phyloP scores from a whole-genome alignment of 2,888 invertebrate species.

The Pterobdella sp. region DNA sequence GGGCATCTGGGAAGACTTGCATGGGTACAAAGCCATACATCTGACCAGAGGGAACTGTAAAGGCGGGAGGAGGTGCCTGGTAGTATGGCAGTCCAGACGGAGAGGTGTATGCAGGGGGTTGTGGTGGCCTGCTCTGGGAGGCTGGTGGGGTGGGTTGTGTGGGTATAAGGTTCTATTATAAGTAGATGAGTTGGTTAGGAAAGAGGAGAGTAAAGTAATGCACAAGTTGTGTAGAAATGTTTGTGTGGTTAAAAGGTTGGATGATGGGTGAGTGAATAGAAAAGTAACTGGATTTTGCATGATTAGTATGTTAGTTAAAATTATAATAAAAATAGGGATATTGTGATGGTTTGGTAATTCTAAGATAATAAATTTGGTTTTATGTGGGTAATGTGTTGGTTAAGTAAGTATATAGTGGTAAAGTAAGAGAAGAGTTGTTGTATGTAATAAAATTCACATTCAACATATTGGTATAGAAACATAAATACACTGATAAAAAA shows the following conservation, averaged over 20 bases:
- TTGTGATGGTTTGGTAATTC: not conserved
- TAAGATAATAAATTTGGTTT: not conserved
- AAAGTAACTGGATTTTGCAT: too few species aligned
- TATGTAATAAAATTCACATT: too few species aligned
- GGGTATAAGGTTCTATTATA: not conserved
- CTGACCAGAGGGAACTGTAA: slow-evolving; percentile 52
- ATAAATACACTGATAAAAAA: not conserved
- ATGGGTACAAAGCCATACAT: slow-evolving; percentile 49
- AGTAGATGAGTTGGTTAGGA: not conserved
- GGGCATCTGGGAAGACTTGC: slow-evolving; percentile 55
- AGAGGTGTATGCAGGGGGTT: slow-evolving; percentile 73
- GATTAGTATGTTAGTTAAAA: too few species aligned
- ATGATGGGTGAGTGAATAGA: too few species aligned
- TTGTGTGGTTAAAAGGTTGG: too few species aligned
- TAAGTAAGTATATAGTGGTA: too few species aligned
- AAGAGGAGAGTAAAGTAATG: too few species aligned
- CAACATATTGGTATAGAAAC: not conserved
- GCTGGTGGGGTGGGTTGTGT: slow-evolving; percentile 33
- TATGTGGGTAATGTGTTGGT: not conserved
- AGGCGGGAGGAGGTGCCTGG: slow-evolving; percentile 81
- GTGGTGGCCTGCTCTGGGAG: slow-evolving; percentile 57
- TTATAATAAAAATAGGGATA: slow-evolving; percentile 7
- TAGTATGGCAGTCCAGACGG: slow-evolving; percentile 74
- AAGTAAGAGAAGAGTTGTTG: too few species aligned
- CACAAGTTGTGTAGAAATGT: too few species aligned